Conservation (phyloP, 1,140 invertebrate genomes). For the Akabosia matsudoensis region DNA sequence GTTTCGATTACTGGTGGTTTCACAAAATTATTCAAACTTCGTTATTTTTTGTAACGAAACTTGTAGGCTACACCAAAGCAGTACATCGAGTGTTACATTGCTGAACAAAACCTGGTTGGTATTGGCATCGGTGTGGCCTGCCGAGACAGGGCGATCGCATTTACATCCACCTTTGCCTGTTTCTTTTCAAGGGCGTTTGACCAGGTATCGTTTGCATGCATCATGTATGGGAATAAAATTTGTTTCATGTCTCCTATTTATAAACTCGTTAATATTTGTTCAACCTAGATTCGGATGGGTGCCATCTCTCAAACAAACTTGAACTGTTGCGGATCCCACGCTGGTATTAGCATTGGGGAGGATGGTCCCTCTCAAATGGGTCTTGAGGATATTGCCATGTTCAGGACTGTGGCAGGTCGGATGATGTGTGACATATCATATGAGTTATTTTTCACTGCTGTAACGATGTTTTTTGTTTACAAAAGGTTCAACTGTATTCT, state of each 20-base stretch:
- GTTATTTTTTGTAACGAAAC: conserved; percentile 1
- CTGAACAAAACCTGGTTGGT: conserved; percentile 96
- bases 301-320: conserved; percentile 97
- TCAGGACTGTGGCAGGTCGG: conserved; percentile 79
- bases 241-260: background rate
- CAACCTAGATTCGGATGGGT: conserved; percentile 89
- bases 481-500: conserved; percentile 84
- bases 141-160: conserved; percentile 81
- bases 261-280: conserved; percentile 26
- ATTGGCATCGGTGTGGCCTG: conserved; percentile 91
- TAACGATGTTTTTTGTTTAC: conserved; percentile 1
- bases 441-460: conserved; percentile 6
- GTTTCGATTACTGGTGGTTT: background rate
- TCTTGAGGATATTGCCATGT: conserved; percentile 94
- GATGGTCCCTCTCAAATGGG: conserved; percentile 99
- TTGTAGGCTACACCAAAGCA: conserved; percentile 58
- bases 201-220: conserved; percentile 68
- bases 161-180: conserved; percentile 94
- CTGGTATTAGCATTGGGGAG: conserved; percentile 91
- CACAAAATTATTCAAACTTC: background rate
- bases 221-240: too few species aligned
- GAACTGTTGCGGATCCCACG: conserved; percentile 92
- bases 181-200: conserved; percentile 97
- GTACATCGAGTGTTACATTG: conserved; percentile 97
- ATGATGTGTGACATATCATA: background rate